These are phyloP conservation scores for Penaeus japonicus DNA, from an alignment of 1,140 invertebrate species.

Conservation along the genomic window DNA sequence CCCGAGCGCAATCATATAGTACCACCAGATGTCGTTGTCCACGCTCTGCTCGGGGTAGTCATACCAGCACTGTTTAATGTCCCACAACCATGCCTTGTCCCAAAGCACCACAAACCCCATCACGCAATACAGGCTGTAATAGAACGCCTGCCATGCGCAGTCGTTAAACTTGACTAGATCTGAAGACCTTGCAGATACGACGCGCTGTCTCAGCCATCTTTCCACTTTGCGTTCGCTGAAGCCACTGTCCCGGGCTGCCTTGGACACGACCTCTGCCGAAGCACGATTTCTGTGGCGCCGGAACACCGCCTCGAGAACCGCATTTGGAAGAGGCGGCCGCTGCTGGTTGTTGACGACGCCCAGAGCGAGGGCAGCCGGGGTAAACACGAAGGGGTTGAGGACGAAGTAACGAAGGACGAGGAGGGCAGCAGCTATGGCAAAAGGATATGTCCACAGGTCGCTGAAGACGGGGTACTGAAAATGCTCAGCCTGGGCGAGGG, in stretches of 20 bases:
- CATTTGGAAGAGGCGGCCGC: background rate
- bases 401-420: constrained; percentile 41
- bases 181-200: background rate
- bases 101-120: constrained; percentile 71
- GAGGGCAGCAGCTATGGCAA: constrained; percentile 26
- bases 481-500: background rate
- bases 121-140: constrained; percentile 32
- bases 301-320: constrained; percentile 10
- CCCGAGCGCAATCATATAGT: constrained; percentile 72
- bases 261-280: background rate
- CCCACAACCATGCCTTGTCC: constrained; percentile 94
- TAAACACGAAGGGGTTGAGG: constrained; percentile 24
- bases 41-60: constrained; percentile 67
- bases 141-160: constrained; percentile 14
- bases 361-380: background rate
- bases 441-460: constrained; percentile 44
- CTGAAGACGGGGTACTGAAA: constrained; percentile 25
- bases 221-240: constrained; percentile 86
- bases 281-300: background rate
- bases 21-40: constrained; percentile 71
- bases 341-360: background rate
- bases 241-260: constrained; percentile 80
- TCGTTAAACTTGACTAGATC: constrained; percentile 26
- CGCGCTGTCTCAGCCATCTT: constrained; percentile 83
- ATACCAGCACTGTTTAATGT: constrained; percentile 90